Percentiles rank a stretch among this genome's conserved stretches.
Evolutionary conservation across 2,888 invertebrate genomes (phyloP).

Genomic region (Lepidonotus clava): DNA sequence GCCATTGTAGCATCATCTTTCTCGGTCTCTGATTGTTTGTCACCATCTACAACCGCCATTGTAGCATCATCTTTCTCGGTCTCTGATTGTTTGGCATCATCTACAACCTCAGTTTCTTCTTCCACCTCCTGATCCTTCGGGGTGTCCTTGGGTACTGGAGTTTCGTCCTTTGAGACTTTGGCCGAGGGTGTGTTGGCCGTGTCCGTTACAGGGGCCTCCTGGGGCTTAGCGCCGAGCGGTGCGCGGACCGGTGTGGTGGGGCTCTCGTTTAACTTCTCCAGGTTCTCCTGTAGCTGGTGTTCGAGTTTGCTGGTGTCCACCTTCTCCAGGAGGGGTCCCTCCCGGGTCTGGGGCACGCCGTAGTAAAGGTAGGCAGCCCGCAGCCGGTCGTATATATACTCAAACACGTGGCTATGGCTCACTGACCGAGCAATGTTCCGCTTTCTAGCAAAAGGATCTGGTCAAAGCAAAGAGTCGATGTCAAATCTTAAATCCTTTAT

Average conservation of each 20-base stretch:
- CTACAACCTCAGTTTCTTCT: no score
- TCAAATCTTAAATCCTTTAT: no score
- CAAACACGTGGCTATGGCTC: conserved; percentile 80
- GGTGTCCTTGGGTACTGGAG: no score
- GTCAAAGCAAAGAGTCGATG: conserved; percentile 57
- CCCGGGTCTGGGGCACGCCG: conserved; percentile 78
- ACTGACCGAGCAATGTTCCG: conserved; percentile 81
- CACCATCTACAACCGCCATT: no score
- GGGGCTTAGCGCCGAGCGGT: background rate
- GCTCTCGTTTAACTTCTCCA: conserved; percentile 11
- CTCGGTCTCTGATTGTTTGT: no score
- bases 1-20: no score
- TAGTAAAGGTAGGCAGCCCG: conserved; percentile 82
- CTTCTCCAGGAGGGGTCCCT: conserved; percentile 75
- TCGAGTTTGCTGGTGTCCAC: conserved; percentile 50
- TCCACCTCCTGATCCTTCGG: no score
- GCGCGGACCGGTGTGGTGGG: conserved; percentile 11
- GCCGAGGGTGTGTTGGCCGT: background rate
- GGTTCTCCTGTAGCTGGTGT: conserved; percentile 50
- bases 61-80: no score
- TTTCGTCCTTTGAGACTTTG: background rate
- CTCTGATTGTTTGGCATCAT: no score
- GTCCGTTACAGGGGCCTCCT: background rate
- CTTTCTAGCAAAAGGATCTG: conserved; percentile 82
- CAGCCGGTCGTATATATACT: conserved; percentile 81